These are phyloP conservation scores for Camponotus pennsylvanicus DNA, from an alignment of 1,140 invertebrate genomes.

Conservation along the genomic window DNA sequence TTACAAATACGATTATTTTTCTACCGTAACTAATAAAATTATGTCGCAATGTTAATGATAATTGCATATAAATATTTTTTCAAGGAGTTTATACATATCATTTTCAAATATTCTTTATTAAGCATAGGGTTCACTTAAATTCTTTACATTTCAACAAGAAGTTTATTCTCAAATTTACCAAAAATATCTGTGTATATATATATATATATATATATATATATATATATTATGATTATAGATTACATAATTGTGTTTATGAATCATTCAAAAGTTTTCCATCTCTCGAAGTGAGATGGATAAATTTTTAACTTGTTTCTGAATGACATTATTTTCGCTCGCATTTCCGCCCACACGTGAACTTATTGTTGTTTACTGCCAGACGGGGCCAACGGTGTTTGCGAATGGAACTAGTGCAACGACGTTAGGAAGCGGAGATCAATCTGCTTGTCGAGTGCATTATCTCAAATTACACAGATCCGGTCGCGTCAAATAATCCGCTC, in stretches of 20 bases:
- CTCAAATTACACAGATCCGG: slow-evolving; percentile 60
- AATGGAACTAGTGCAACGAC: not conserved
- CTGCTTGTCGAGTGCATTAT: slow-evolving; percentile 57
- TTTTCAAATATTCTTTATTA: not conserved
- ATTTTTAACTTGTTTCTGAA: not conserved
- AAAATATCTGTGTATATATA: not conserved
- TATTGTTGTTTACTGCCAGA: slow-evolving; percentile 7
- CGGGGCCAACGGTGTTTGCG: slow-evolving; percentile 6
- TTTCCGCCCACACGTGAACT: not conserved
- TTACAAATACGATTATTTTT: not conserved
- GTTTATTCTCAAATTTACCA: not conserved
- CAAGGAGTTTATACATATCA: not conserved
- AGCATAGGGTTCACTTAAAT: not conserved
- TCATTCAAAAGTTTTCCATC: not conserved
- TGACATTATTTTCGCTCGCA: not conserved
- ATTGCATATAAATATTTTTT: not conserved
- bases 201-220: slow-evolving; percentile 5
- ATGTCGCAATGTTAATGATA: not conserved
- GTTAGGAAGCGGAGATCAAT: slow-evolving; percentile 56
- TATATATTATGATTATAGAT: not conserved
- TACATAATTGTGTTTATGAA: not conserved
- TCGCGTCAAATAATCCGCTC: slow-evolving; percentile 46
- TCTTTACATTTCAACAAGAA: not conserved
- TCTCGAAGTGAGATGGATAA: not conserved
- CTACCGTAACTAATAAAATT: not conserved